Evolutionary conservation across 2,888 invertebrate genomes (phyloP), one percentile per base, ranked within the genome.

Genomic region (Pristionchus maxplancki): DNA sequence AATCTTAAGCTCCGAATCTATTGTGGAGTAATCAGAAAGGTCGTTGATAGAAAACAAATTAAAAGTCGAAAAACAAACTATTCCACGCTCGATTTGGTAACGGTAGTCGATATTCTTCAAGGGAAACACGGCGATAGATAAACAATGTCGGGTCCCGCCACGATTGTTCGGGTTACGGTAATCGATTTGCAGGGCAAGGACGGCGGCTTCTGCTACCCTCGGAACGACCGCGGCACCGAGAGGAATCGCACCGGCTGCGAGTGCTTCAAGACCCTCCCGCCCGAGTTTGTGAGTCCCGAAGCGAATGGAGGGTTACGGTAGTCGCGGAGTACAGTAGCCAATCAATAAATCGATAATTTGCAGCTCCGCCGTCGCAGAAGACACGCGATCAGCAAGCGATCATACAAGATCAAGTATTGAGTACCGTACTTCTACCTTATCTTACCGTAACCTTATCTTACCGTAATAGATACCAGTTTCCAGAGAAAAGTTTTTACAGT

Each of bases 171-270:
- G n/a, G n/a, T n/a, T n/a, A n/a, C n/a, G n/a, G n/a, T n/a, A n/a
- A n/a, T n/a, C n/a, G n/a, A n/a, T n/a, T n/a, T n/a, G n/a, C 88
- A 93, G 92, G 92, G 92, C 53, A 90, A 91, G 64, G 93, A 93
- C 48, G 93, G 92, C 86, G 93, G 93, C 4, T 93, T 93, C 90
- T 93, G 93, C 84, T 92, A 91, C 62, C 93, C 93, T 6, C 92
- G 91, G 67, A 84, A 89, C 11, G 90, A 90, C 64, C 58, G 78
- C n/a, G 81, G 85, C 5, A 88, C 84, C 58, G 81, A 87, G 53
- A 87, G 88, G 24, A 91, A 91, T 62, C 90, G 92, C 37, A 92
- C 92, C 50, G 91, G 90, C 17, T 93, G 93, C 84, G 91, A 92
- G 88, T 93, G 93, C 88, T 93, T 93, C 92, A 92, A 83, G 82